Percentiles rank a stretch among this genome's conserved stretches.
These are phyloP conservation scores for Exocentrus adspersus DNA, from an alignment of 2,888 invertebrate species.

Conservation along the genomic window DNA sequence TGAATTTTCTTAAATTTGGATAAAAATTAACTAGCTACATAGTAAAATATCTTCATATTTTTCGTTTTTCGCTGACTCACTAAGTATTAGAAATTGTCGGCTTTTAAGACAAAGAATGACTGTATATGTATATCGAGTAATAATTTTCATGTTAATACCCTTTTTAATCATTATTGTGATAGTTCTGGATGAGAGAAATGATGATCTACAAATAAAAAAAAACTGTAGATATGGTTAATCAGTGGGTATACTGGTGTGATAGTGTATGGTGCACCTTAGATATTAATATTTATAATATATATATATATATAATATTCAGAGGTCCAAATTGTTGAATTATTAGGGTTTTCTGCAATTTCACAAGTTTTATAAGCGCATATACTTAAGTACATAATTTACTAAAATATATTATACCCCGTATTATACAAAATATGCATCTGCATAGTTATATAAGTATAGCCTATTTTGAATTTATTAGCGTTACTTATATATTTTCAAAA, in stretches of 20 bases:
- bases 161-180: slow-evolving; percentile 36
- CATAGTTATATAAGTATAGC: slow-evolving; percentile 62
- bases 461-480: slow-evolving; percentile 61
- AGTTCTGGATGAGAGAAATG: slow-evolving; percentile 45
- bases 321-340: slow-evolving; percentile 65
- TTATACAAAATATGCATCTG: slow-evolving; percentile 59
- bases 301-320: slow-evolving; percentile 57
- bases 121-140: too few relatives aligned
- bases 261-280: slow-evolving; percentile 63
- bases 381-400: slow-evolving; percentile 60
- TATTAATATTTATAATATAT: slow-evolving; percentile 43
- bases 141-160: neutral
- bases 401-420: slow-evolving; percentile 59
- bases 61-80: too few relatives aligned
- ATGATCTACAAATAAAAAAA: slow-evolving; percentile 28
- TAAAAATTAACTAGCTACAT: too few relatives aligned
- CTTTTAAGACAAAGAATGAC: too few relatives aligned
- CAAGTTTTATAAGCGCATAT: slow-evolving; percentile 64
- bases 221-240: slow-evolving; percentile 45
- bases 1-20: too few relatives aligned
- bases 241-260: slow-evolving; percentile 62
- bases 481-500: slow-evolving; percentile 63
- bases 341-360: slow-evolving; percentile 65
- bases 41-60: too few relatives aligned
- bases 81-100: too few relatives aligned